These are phyloP conservation scores for Sapajus apella DNA, from an alignment of 2,113 vertebrate species.

Conservation along the genomic window DNA sequence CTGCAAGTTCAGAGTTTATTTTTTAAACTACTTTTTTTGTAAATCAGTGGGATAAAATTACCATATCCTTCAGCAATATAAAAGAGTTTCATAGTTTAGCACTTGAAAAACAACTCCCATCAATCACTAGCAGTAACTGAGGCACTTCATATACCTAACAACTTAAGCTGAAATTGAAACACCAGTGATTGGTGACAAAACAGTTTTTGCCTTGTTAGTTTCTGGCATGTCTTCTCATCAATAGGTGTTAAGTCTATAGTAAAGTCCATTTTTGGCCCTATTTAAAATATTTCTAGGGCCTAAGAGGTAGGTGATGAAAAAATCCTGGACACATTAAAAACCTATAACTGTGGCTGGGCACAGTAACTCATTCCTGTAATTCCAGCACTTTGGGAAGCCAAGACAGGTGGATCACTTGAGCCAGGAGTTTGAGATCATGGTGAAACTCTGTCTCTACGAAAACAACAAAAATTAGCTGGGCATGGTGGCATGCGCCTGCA, in stretches of 20 bases:
- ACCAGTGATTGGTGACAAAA: conserved; percentile 6
- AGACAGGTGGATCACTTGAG: too few relatives aligned
- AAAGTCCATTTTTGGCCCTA: background rate
- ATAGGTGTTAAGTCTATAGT: conserved; percentile 38
- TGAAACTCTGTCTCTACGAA: too few relatives aligned
- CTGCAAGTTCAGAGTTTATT: conserved; percentile 51
- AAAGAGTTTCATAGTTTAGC: conserved; percentile 69
- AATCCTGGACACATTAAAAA: background rate
- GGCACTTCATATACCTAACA: conserved; percentile 48
- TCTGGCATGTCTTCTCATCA: conserved; percentile 48
- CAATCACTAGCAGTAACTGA: conserved; percentile 39
- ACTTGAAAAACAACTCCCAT: conserved; percentile 55
- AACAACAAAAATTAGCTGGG: too few relatives aligned
- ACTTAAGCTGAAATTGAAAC: conserved; percentile 67
- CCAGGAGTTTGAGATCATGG: too few relatives aligned
- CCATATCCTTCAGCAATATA: conserved; percentile 46
- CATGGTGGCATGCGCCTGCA: too few relatives aligned
- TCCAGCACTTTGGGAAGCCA: too few relatives aligned
- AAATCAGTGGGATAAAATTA: conserved; percentile 59
- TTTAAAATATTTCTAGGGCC: conserved; percentile 51
- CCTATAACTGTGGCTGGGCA: too few relatives aligned
- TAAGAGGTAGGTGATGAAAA: background rate
- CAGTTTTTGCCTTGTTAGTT: conserved; percentile 59
- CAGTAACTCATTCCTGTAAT: too few relatives aligned
- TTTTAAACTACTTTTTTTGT: conserved; percentile 52